A percentile compares a stretch with the other conserved stretches of the same genome.
These are phyloP conservation scores for Trachelus stipa DNA, from an alignment of 2,888 invertebrate genomes.

Conservation along the genomic window DNA sequence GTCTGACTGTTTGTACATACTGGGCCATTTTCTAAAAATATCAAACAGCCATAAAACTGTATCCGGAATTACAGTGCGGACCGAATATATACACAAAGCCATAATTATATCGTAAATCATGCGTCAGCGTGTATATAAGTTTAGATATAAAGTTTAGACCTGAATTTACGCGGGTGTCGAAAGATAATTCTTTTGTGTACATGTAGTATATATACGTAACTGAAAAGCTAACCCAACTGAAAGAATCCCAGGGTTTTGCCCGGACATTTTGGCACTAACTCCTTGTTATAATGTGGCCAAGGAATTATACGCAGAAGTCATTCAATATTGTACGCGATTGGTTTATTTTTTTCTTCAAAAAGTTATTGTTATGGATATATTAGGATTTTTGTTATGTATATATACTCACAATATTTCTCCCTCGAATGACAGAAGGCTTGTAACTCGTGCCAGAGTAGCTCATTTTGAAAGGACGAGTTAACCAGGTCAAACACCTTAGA, in stretches of 20 bases:
- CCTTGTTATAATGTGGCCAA: background rate
- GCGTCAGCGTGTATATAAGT: background rate
- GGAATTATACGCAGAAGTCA: background rate
- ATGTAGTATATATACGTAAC: background rate
- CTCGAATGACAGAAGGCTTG: conserved; percentile 49
- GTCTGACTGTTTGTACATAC: background rate
- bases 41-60: background rate
- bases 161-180: background rate
- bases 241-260: background rate
- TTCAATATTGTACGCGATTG: background rate
- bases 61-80: background rate
- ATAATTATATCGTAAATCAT: background rate
- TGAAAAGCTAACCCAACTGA: background rate
- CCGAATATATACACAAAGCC: background rate
- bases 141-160: background rate
- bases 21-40: background rate
- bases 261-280: background rate
- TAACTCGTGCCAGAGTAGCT: conserved; percentile 44
- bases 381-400: background rate
- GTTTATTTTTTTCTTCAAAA: background rate
- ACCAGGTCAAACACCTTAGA: conserved; percentile 16
- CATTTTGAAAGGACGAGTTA: conserved; percentile 42
- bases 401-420: conserved; percentile 52
- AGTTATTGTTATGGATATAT: background rate
- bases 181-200: background rate